Base-by-base conservation (phyloP, 2,113 vertebrate species). In the Thamnaconus septentrionalis region DNA sequence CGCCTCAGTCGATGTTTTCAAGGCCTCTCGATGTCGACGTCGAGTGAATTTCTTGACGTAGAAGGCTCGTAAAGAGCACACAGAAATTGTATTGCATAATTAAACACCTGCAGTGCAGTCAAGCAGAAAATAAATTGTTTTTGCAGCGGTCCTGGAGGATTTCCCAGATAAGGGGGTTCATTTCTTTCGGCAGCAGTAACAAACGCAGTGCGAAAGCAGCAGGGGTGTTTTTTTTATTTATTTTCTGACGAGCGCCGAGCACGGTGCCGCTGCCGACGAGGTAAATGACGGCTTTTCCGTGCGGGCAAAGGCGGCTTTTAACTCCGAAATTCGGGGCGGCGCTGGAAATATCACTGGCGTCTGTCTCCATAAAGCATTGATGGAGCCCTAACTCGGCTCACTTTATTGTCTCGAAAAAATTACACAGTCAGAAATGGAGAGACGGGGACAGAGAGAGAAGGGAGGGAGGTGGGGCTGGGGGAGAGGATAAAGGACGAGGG, bases 321-420 rank as follows among this genome's bases (percentile, higher is more conserved):
- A 76, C 75, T 75, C 68, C 71, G 78, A 82, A 83, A 78, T 71
- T 81, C 55, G 72, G 61, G 59, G 73, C 62, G 48, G 52, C 11
- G 74, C 62, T 50, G 65, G 71, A 84, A 76, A 81, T 75, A 79
- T 82, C 76, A 64, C 83, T 88, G 60, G 71, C 79, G 82, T 80
- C 82, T 68, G 75, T 83, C 86, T 76, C 82, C 53, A 78, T 86
- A 81, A 85, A 84, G 81, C 73, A 78, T 76, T 80, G 78, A 90
- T 81, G 59, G 74, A 69, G 73, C 63, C 56, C 66, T 82, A 83
- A 86, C 61, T 88, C 77, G 53, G 75, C 71, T 82, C 59, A 57
- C 79, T 85, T 85, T 84, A 82, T 78, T 62, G 80, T 79, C 83
- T 79, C 48, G 48, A 61, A 50, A 74, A 72, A 85, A 81, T 80